Conservation (phyloP, 2,888 invertebrate genomes). For the Hyposoter dolosus region DNA sequence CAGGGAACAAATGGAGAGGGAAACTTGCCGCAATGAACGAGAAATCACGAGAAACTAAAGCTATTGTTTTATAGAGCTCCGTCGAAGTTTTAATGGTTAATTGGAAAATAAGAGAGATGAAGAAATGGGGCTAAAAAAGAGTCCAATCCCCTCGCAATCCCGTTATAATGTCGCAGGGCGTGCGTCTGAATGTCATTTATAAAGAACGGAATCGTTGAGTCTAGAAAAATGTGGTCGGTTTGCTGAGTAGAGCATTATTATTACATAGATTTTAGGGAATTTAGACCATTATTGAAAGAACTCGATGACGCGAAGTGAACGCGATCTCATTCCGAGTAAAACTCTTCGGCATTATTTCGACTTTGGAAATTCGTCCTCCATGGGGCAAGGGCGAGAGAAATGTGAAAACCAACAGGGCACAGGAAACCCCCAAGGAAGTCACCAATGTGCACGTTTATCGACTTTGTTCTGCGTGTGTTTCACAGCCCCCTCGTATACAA, state of each 20-base stretch:
- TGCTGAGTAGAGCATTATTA: conserved; percentile 58
- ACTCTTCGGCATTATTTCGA: conserved; percentile 70
- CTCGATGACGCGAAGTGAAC: conserved; percentile 49
- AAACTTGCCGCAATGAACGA: conserved; percentile 55
- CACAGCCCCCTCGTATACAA: conserved; percentile 42
- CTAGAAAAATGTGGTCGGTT: conserved; percentile 1
- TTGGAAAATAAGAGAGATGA: conserved; percentile 35
- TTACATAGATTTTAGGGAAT: conserved; percentile 69
- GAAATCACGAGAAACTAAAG: conserved; percentile 64
- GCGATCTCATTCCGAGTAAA: conserved; percentile 70
- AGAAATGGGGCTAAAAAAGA: background rate
- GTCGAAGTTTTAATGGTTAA: conserved; percentile 59
- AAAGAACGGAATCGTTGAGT: conserved; percentile 56
- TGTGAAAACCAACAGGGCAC: conserved; percentile 61
- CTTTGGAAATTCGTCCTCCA: conserved; percentile 73
- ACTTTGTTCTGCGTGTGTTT: conserved; percentile 57
- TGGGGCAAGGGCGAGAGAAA: conserved; percentile 27
- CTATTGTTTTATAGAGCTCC: conserved; percentile 55
- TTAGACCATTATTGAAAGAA: conserved; percentile 14
- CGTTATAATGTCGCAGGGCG: conserved; percentile 20
- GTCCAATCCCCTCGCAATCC: background rate
- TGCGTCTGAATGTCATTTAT: conserved; percentile 51
- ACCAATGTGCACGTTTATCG: conserved; percentile 47
- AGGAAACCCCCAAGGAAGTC: conserved; percentile 63
- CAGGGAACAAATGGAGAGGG: conserved; percentile 5